These are phyloP conservation scores for Hypena proboscidalis DNA, from an alignment of 2,888 invertebrate genomes.

Conservation along the genomic window DNA sequence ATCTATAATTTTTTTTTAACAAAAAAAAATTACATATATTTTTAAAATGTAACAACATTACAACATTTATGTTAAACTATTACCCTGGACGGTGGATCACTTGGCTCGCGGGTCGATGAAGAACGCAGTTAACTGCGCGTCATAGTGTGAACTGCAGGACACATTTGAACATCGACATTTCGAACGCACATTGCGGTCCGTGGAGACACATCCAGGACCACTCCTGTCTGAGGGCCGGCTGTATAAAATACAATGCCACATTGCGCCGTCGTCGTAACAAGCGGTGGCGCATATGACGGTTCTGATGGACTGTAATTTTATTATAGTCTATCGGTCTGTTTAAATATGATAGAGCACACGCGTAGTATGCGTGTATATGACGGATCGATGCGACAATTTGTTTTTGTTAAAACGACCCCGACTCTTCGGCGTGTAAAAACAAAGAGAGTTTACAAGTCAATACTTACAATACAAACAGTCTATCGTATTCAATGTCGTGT, in stretches of 20 bases:
- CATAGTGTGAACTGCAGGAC: constrained; percentile 79
- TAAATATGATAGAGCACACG: constrained; percentile 33
- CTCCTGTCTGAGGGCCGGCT: constrained; percentile 79
- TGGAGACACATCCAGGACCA: constrained; percentile 74
- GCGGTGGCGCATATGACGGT: constrained; percentile 33
- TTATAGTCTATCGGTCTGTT: constrained; percentile 23
- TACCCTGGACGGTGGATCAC: constrained; percentile 84
- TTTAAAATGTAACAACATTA: no score
- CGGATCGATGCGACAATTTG: background rate
- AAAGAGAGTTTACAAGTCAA: no score
- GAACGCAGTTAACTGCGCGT: constrained; percentile 82
- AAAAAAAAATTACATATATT: no score
- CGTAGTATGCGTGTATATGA: background rate
- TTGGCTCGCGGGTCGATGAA: constrained; percentile 87
- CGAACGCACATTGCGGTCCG: constrained; percentile 86
- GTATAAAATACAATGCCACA: constrained; percentile 40
- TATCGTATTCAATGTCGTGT: no score
- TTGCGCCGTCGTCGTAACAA: no score
- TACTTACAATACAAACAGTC: no score
- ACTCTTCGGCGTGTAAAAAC: background rate
- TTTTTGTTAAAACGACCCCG: constrained; percentile 1
- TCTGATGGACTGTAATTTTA: constrained; percentile 19
- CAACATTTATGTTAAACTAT: no score
- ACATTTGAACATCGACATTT: constrained; percentile 86
- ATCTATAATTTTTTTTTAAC: no score